Base-by-base conservation (phyloP, 2,113 vertebrate genomes). In the Hystrix cristata region DNA sequence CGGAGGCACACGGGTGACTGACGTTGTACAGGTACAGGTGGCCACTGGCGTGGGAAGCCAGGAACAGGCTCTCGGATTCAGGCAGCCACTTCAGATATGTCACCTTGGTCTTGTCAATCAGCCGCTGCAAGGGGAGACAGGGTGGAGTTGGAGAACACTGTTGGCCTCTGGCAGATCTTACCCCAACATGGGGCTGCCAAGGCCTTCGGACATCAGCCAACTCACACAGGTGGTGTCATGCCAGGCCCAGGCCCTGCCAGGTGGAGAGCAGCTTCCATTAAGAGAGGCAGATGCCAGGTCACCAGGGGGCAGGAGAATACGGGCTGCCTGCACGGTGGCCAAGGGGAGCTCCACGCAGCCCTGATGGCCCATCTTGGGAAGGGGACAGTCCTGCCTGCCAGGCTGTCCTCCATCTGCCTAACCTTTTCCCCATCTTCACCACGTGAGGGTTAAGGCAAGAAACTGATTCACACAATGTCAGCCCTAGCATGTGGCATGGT, bases 81-180 rank as follows among this genome's bases (percentile, higher is more conserved):
- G 99, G 99, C n/a, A 99, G 99, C 99, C 99, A 99, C 81, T 98
- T 99, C 29, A 99, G 98, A 62, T 99, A 98, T 0, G 99, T 99
- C 65, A 99, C 99, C 98, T 99, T 99, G 13, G 99, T 99, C 89
- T 99, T 99, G 98, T 99, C 99, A n/a, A 99, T 99, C 84, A 99
- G 98, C 96, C 99, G 99, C 99, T 99, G 98, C 9, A 80, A 23
- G n/a, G 1, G 4, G 29, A 62, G 48, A 18, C 2, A 34, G 64
- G 3, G 14, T 5, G 25, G 67, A 2, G 46, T 65, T 53, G 79
- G 31, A 34, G 46, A 34, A 48, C 67, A 57, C 59, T 2, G 25
- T 21, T 15, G 31, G 25, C 25, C 46, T 7, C 1, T 0, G 2
- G 46, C 31, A 21, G 8, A 23, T 34, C n/a, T 31, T 29, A 23